Conservation (phyloP, 2,113 vertebrate genomes). For the Carassius carassius region DNA sequence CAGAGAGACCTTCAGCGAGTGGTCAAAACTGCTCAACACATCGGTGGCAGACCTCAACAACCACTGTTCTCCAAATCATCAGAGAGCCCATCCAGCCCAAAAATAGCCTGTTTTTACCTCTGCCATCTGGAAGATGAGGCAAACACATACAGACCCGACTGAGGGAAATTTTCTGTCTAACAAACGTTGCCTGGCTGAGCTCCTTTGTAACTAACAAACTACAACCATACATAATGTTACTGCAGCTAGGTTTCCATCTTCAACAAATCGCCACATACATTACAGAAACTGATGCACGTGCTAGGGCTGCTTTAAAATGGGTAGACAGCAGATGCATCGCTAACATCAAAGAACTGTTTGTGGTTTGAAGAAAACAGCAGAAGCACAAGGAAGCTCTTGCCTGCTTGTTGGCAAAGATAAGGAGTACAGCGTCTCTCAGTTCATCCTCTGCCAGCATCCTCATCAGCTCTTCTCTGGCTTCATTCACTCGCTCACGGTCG, state of each 20-base stretch:
- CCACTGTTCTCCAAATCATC: conserved; percentile 25
- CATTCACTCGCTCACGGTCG: conserved; percentile 92
- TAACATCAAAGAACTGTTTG: not conserved
- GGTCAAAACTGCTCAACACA: conserved; percentile 25
- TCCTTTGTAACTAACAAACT: not conserved
- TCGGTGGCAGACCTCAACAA: conserved; percentile 17
- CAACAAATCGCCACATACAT: not conserved
- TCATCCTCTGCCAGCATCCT: conserved; percentile 96
- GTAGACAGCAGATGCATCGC: not conserved
- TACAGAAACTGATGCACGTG: not conserved
- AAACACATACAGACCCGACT: not conserved
- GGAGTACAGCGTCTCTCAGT: conserved; percentile 91
- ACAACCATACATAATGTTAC: not conserved
- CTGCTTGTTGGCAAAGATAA: conserved; percentile 97
- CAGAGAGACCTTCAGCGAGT: conserved; percentile 5
- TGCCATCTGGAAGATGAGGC: conserved; percentile 20
- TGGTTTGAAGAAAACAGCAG: not conserved
- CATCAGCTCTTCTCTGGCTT: conserved; percentile 95
- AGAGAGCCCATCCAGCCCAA: conserved; percentile 18
- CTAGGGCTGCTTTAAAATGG: not conserved
- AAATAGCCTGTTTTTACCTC: conserved; percentile 25
- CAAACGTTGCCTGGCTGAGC: too few relatives aligned
- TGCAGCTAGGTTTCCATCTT: too few relatives aligned
- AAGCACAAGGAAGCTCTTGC: conserved; percentile 61
- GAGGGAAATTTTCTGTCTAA: not conserved